Conservation (phyloP, 2,797 vertebrate genomes). For the Pseudotriccus pelzelni region DNA sequence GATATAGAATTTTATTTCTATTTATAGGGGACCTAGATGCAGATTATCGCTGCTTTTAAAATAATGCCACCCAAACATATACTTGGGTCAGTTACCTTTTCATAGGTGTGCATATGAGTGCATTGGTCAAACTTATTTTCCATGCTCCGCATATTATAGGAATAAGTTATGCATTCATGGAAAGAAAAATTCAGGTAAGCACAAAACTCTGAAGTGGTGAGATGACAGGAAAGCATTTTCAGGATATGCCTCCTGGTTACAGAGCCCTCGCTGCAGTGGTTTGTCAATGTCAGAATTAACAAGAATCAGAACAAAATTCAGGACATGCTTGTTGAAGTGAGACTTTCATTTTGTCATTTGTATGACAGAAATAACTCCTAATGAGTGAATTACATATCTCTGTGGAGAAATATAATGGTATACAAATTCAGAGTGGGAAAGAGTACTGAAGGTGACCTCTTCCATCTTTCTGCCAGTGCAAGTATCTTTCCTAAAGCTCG, state of each 20-base stretch:
- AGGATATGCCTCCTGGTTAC: not conserved
- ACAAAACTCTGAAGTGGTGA: not conserved
- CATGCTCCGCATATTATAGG: not conserved
- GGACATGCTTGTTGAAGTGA: not conserved
- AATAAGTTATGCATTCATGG: not conserved
- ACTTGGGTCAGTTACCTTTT: not conserved
- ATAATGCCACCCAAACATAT: not conserved
- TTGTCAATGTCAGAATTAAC: not conserved
- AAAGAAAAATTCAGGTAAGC: not conserved
- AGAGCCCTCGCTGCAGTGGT: not conserved
- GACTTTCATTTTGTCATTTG: not conserved
- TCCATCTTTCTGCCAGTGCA: not conserved
- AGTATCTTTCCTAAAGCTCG: not conserved
- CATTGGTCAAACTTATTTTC: not conserved
- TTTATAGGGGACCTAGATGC: not conserved
- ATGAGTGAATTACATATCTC: not conserved
- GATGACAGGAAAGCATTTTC: not conserved
- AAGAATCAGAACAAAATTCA: not conserved
- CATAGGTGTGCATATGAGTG: rapidly evolving
- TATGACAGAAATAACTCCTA: not conserved
- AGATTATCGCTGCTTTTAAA: not conserved
- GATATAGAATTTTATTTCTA: not conserved
- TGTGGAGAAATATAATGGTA: not conserved
- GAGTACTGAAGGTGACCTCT: not conserved
- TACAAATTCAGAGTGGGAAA: not conserved